Evolutionary conservation across 2,797 vertebrate species (phyloP).

Genomic region (Garrulus glandarius): DNA sequence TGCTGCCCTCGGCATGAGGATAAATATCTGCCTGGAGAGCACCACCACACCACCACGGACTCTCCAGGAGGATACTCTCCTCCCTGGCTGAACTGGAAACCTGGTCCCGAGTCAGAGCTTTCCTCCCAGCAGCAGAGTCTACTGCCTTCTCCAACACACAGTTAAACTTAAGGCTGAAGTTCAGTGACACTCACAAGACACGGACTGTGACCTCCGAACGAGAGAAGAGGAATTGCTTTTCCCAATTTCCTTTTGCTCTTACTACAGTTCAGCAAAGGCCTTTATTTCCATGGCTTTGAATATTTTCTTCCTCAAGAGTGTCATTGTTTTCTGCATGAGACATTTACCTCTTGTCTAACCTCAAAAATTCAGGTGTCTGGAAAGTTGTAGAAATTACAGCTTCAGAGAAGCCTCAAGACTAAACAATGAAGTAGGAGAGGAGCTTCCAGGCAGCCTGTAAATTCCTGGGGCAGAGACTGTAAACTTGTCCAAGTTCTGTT

Average conservation of each 20-base stretch:
- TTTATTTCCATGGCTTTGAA: not conserved
- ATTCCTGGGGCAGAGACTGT: not conserved
- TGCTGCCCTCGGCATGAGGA: not conserved
- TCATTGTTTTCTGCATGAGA: not conserved
- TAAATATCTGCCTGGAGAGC: not conserved
- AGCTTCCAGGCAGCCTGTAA: not conserved
- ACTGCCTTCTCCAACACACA: not conserved
- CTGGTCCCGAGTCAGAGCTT: not conserved
- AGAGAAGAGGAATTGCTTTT: not conserved
- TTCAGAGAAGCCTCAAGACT: not conserved
- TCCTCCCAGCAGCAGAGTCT: not conserved
- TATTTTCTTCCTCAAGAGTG: not conserved
- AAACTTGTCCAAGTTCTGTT: not conserved
- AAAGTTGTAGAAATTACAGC: not conserved
- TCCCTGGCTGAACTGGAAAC: not conserved
- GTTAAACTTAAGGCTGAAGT: fast-evolving
- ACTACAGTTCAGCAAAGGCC: not conserved
- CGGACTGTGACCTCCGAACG: not conserved
- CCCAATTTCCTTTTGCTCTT: not conserved
- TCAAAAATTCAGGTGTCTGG: not conserved
- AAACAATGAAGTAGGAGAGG: not conserved
- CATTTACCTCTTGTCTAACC: not conserved
- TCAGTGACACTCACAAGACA: not conserved
- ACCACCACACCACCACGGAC: fast-evolving
- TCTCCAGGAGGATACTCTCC: not conserved